Evolutionary conservation across 2,888 invertebrate genomes (phyloP).

Genomic region (Cataglyphis altisquamis): DNA sequence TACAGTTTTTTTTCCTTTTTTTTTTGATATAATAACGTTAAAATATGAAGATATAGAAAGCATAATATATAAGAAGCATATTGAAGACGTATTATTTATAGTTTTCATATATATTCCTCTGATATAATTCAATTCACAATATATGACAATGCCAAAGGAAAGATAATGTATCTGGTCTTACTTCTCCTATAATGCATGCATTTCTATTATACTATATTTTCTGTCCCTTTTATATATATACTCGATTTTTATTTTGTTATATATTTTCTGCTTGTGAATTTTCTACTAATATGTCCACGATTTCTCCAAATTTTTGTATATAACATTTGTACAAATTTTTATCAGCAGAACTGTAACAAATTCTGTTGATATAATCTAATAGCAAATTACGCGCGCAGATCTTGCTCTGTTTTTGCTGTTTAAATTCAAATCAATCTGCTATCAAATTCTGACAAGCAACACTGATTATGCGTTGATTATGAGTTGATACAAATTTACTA

Average conservation of each 20-base stretch:
- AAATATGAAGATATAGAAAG: background rate
- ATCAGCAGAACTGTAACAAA: no score
- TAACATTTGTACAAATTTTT: no score
- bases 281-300: no score
- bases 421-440: no score
- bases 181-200: background rate
- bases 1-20: conserved; percentile 32
- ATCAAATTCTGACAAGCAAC: no score
- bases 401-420: no score
- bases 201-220: conserved; percentile 9
- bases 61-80: background rate
- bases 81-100: background rate
- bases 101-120: background rate
- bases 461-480: no score
- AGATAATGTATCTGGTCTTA: conserved; percentile 27
- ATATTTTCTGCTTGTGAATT: no score
- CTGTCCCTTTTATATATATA: background rate
- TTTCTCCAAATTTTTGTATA: no score
- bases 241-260: no score
- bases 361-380: background rate
- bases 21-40: conserved; percentile 14
- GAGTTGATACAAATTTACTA: no score
- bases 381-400: no score
- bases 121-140: conserved; percentile 13
- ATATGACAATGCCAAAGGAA: conserved; percentile 1